Base-by-base conservation (phyloP, 2,797 vertebrate species). In the Paratrypauchen microcephalus region DNA sequence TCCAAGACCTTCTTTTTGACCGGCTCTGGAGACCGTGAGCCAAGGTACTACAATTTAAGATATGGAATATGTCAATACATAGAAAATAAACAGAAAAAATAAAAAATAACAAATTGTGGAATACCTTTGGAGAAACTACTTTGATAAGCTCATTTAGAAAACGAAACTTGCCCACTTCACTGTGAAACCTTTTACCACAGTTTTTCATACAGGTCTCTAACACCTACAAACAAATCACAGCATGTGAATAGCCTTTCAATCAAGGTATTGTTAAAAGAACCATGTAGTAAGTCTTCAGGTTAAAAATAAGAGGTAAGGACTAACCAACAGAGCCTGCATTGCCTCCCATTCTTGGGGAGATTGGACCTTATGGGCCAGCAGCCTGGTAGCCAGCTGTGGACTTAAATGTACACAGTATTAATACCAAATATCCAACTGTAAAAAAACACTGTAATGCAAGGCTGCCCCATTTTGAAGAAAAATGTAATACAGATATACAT, bases 111-210 rank as follows among this genome's bases (percentile, higher is more conserved):
- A 12, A 11, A 12, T 56, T 56, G 55, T 28, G n/a, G 28, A n/a
- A 60, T 92, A 99, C 98, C 96, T 98, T 99, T 23, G 98, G 98
- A 2, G 98, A 99, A 23, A 99, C 97, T 63, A 99, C 97, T 83
- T 99, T 99, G 93, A 99, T 99, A 82, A 99, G 96, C 75, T 99
- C 98, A 4, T 99, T 99, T 77, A 99, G 96, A 83, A 99, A 99
- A 79, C 98, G 96, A 88, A 98, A 99, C 86, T 99, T 99, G 80
- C 96, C 98, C 80, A 99, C 96, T 90, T 99, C 97, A 0, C 88
- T 95, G 0, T 99, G 97, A 85, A 99, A 98, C 47, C 94, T 91
- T 80, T 97, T 98, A 66, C 97, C 97, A 0, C 97, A 98, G 88
- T 88, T 97, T 87, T 96, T 97, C 96, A 99, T 95, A 79, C 98